Conservation (phyloP, 2,888 invertebrate species). For the Pteria penguin region DNA sequence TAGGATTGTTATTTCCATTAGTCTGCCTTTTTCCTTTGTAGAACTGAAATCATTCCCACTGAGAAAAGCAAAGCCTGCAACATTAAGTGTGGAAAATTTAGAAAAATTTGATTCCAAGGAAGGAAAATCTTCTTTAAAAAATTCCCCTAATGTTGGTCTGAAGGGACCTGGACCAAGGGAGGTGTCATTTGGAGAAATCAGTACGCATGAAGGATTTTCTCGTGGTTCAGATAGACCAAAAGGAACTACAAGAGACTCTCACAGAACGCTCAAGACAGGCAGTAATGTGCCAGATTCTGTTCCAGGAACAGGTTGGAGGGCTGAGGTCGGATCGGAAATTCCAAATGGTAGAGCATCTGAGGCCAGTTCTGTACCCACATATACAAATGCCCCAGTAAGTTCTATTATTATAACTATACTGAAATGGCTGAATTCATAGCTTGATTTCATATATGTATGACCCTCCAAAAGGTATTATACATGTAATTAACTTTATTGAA, state of each 20-base stretch:
- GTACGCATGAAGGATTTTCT: conserved; percentile 11
- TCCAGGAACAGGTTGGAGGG: conserved; percentile 66
- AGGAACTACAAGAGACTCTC: conserved; percentile 54
- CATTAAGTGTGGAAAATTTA: conserved; percentile 38
- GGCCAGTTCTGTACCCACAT: conserved; percentile 73
- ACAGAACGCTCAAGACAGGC: conserved; percentile 47
- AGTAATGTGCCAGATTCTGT: conserved; percentile 47
- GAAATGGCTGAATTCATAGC: not conserved
- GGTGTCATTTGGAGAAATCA: conserved; percentile 65
- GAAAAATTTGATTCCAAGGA: conserved; percentile 40
- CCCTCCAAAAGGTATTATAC: not conserved
- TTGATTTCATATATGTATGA: not conserved
- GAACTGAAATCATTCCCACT: conserved; percentile 17
- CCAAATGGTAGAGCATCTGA: conserved; percentile 69
- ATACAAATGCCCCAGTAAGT: conserved; percentile 71
- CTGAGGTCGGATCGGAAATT: conserved; percentile 68
- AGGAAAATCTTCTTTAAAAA: conserved; percentile 40
- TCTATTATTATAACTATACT: not conserved
- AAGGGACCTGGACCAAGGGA: conserved; percentile 43
- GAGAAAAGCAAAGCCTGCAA: conserved; percentile 23
- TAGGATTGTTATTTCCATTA: too few relatives aligned
- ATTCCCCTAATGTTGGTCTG: conserved; percentile 29
- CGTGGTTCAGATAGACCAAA: conserved; percentile 29
- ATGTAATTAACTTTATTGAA: not conserved
- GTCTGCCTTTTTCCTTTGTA: not conserved